These are phyloP conservation scores for Lamprologus ornatipinnis DNA, from an alignment of 2,113 vertebrate genomes.

Conservation along the genomic window DNA sequence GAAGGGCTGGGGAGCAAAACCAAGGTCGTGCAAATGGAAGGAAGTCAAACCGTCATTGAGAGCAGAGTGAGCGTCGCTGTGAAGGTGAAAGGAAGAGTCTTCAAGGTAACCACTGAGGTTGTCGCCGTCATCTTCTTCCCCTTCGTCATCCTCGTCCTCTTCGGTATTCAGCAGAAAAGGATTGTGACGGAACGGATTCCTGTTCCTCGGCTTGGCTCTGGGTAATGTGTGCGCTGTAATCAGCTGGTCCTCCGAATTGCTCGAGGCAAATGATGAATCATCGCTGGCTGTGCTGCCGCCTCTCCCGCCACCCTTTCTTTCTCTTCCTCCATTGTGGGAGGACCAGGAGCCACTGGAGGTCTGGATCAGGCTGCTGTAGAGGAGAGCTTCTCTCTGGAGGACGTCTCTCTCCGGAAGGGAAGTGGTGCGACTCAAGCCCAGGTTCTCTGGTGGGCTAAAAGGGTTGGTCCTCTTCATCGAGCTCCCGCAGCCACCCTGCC, in stretches of 20 bases:
- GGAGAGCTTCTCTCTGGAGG: constrained; percentile 82
- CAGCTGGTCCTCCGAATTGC: constrained; percentile 67
- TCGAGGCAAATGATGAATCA: constrained; percentile 69
- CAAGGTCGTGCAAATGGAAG: constrained; percentile 78
- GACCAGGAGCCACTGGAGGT: constrained; percentile 55
- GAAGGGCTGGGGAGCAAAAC: constrained; percentile 70
- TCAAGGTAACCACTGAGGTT: constrained; percentile 73
- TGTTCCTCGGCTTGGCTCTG: constrained; percentile 55
- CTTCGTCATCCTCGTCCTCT: constrained; percentile 61
- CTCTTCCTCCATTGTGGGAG: constrained; percentile 36
- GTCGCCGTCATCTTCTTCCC: constrained; percentile 71
- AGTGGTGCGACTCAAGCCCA: constrained; percentile 77
- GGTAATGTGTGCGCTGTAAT: constrained; percentile 45
- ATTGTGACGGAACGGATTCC: constrained; percentile 73
- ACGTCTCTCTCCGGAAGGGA: constrained; percentile 82
- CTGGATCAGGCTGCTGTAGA: constrained; percentile 85
- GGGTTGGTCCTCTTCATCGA: constrained; percentile 76
- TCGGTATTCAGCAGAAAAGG: constrained; percentile 83
- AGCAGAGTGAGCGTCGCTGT: constrained; percentile 61
- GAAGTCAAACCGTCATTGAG: constrained; percentile 58
- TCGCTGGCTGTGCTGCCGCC: constrained; percentile 65
- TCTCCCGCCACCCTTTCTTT: constrained; percentile 13
- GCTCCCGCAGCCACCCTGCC: constrained; percentile 64
- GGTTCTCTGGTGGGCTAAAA: constrained; percentile 80
- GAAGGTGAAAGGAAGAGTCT: constrained; percentile 86